These are phyloP conservation scores for Ennomos quercinarius DNA, from an alignment of 2,888 invertebrate genomes.

Conservation along the genomic window DNA sequence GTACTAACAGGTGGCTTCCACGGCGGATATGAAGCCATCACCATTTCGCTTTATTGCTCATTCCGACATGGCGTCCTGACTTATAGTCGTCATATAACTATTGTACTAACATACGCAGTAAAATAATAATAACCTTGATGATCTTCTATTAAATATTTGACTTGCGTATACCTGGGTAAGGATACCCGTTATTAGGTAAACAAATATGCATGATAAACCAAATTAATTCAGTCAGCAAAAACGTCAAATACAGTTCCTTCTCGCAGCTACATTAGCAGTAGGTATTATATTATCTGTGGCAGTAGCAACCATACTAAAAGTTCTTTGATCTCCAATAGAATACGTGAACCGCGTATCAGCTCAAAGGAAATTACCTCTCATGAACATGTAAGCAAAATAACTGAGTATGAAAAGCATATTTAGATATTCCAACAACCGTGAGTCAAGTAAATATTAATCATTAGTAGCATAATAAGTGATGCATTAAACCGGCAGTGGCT, in stretches of 20 bases:
- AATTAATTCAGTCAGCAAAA: neutral
- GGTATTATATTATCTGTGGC: too few relatives aligned
- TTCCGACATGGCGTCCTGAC: slow-evolving; percentile 50
- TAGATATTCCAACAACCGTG: neutral
- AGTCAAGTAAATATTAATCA: slow-evolving; percentile 17
- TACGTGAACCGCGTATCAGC: slow-evolving; percentile 8
- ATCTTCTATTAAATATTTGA: neutral
- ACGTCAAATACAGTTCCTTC: neutral
- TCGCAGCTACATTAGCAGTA: neutral
- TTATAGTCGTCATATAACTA: slow-evolving; percentile 46
- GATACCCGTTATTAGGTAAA: too few relatives aligned
- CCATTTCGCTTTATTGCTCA: slow-evolving; percentile 54
- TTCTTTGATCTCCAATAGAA: slow-evolving; percentile 11
- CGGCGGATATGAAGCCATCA: slow-evolving; percentile 46
- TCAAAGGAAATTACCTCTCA: slow-evolving; percentile 21
- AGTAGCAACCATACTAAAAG: slow-evolving; percentile 3
- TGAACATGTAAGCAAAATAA: slow-evolving; percentile 7
- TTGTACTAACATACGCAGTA: slow-evolving; percentile 43
- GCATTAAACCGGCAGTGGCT: slow-evolving; percentile 25
- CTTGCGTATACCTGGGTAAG: too few relatives aligned
- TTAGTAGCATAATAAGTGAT: slow-evolving; percentile 14
- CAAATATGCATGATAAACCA: too few relatives aligned
- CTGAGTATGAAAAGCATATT: neutral
- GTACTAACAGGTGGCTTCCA: slow-evolving; percentile 53
- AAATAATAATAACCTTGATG: slow-evolving; percentile 29